Conservation (phyloP, 2,113 vertebrate genomes). For the Pyrgilauda ruficollis region DNA sequence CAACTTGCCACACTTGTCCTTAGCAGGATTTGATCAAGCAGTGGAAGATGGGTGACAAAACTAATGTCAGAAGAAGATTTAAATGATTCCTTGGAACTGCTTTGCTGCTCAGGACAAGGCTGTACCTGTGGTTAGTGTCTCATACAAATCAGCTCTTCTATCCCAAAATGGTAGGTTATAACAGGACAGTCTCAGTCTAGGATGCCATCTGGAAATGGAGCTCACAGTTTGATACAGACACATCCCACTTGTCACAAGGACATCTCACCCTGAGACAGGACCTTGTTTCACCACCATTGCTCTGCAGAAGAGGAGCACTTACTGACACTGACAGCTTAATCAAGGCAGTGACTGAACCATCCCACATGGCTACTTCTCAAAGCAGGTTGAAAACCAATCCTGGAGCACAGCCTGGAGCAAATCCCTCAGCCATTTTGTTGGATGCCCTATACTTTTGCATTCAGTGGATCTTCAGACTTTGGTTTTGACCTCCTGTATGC, state of each 20-base stretch:
- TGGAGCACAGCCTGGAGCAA: not conserved
- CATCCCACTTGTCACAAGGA: not conserved
- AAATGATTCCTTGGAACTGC: not conserved
- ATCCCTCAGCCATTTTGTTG: not conserved
- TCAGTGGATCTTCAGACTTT: not conserved
- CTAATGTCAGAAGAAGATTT: not conserved
- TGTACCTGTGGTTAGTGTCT: not conserved
- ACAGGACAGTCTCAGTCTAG: not conserved
- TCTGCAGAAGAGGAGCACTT: not conserved
- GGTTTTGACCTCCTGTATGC: not conserved
- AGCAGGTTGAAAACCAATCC: not conserved
- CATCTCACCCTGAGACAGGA: not conserved
- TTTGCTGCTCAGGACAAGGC: not conserved
- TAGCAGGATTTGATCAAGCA: not conserved
- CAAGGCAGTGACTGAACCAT: not conserved
- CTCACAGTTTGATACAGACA: not conserved
- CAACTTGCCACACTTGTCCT: not conserved
- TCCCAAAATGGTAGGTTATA: not conserved
- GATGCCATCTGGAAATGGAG: not conserved
- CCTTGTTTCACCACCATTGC: not conserved
- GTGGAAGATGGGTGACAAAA: not conserved
- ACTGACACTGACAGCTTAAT: rapidly evolving
- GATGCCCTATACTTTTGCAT: not conserved
- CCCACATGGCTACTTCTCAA: not conserved
- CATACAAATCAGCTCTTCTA: not conserved